phyloP scores from a whole-genome alignment of 2,888 invertebrate genomes.

The Eugnorisma glareosa region DNA sequence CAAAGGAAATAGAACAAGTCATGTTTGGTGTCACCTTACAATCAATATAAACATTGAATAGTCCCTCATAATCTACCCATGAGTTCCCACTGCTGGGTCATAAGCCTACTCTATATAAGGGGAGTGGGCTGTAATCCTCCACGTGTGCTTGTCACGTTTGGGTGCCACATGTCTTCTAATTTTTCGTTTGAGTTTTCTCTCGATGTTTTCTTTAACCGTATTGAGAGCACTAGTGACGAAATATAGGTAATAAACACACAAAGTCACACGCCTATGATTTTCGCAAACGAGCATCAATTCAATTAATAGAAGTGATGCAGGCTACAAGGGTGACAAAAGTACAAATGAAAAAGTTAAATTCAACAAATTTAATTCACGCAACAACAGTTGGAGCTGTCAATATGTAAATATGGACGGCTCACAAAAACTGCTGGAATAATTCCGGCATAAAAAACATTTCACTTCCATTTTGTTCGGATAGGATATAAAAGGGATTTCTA shows the following conservation, averaged over 20 bases:
- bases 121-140: neutral
- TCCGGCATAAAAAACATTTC: conserved; percentile 46
- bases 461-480: conserved; percentile 32
- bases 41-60: neutral
- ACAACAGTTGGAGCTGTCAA: conserved; percentile 55
- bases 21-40: neutral
- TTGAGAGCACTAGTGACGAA: neutral
- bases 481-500: conserved; percentile 38
- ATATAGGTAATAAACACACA: neutral
- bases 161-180: neutral
- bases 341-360: conserved; percentile 48
- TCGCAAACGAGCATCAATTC: conserved; percentile 19
- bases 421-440: conserved; percentile 50
- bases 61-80: neutral
- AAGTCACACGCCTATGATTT: neutral
- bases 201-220: neutral
- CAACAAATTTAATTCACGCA: conserved; percentile 59
- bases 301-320: conserved; percentile 20
- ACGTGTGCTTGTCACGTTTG: neutral
- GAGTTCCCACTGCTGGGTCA: neutral
- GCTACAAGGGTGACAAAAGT: conserved; percentile 23
- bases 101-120: neutral
- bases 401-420: conserved; percentile 61
- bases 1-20: neutral
- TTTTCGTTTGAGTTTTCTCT: neutral